phyloP scores from a whole-genome alignment of 2,888 invertebrate genomes.

The Synergus japonicus region DNA sequence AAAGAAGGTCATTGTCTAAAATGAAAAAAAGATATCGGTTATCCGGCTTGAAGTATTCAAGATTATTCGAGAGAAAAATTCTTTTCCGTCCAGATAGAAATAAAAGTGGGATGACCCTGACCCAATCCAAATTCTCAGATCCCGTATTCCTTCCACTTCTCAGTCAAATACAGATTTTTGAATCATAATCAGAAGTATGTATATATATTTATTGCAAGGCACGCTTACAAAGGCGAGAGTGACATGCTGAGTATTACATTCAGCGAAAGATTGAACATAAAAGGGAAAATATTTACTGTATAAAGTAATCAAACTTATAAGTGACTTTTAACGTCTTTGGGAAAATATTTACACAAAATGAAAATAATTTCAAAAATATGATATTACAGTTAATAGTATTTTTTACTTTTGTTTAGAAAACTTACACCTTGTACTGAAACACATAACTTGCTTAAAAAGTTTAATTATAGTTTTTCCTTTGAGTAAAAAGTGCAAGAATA shows the following conservation, averaged over 20 bases:
- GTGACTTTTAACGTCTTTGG: too few species aligned
- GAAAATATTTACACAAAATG: too few species aligned
- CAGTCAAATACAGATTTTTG: neutral
- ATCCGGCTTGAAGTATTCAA: slow-evolving; percentile 21
- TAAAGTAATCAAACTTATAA: too few species aligned
- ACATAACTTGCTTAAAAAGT: too few species aligned
- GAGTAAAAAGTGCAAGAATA: neutral
- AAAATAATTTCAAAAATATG: too few species aligned
- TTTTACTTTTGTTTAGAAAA: too few species aligned
- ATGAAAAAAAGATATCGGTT: slow-evolving; percentile 6
- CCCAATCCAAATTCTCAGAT: slow-evolving; percentile 5
- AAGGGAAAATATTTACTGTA: too few species aligned
- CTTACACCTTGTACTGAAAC: too few species aligned
- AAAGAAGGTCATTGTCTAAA: neutral
- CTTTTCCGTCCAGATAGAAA: neutral
- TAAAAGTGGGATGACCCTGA: neutral
- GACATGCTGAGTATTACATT: neutral
- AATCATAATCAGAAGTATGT: neutral
- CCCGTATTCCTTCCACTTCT: neutral
- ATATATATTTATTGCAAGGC: neutral
- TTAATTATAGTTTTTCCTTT: neutral
- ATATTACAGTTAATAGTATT: too few species aligned
- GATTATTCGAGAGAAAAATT: slow-evolving; percentile 11
- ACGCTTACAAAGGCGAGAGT: neutral
- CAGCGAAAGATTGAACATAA: too few species aligned